A percentile compares a stretch with the other conserved stretches of the same genome.
These are phyloP conservation scores for Spea bombifrons DNA, from an alignment of 2,113 vertebrate genomes.

Conservation along the genomic window DNA sequence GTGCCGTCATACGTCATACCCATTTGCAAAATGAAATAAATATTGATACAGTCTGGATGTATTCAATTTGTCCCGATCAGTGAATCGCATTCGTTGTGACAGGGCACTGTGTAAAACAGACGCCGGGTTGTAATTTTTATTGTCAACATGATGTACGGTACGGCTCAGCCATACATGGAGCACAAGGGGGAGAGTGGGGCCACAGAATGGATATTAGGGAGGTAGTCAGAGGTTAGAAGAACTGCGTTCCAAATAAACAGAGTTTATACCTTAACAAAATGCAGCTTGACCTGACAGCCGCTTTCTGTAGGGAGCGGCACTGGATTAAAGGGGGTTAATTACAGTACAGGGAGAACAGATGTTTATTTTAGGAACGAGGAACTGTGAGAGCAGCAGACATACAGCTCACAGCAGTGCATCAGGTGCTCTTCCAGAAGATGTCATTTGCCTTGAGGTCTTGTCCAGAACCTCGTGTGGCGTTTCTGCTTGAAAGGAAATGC, in stretches of 20 bases:
- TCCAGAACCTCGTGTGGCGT: neutral
- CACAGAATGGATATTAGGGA: neutral
- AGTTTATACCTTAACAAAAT: neutral
- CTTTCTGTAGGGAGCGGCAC: neutral
- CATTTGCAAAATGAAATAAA: conserved; percentile 74
- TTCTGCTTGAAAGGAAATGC: neutral
- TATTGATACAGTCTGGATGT: conserved; percentile 75
- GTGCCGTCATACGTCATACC: conserved; percentile 20
- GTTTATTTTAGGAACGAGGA: neutral
- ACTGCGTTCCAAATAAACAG: neutral
- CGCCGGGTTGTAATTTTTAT: conserved; percentile 76
- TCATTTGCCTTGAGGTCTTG: conserved; percentile 7
- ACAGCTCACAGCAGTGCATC: neutral
- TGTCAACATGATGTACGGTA: conserved; percentile 77
- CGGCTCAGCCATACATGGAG: neutral
- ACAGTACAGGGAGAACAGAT: neutral
- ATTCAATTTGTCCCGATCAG: conserved; percentile 82
- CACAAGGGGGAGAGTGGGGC: conserved; percentile 1
- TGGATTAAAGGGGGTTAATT: neutral
- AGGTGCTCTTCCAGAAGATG: conserved; percentile 14
- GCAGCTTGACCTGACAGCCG: neutral
- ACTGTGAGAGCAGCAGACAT: neutral
- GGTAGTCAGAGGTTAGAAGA: neutral
- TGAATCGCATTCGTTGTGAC: conserved; percentile 76
- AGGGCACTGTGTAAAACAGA: conserved; percentile 74